Evolutionary conservation across 2,888 invertebrate species (phyloP).

Genomic region (Caenorhabditis japonica): DNA sequence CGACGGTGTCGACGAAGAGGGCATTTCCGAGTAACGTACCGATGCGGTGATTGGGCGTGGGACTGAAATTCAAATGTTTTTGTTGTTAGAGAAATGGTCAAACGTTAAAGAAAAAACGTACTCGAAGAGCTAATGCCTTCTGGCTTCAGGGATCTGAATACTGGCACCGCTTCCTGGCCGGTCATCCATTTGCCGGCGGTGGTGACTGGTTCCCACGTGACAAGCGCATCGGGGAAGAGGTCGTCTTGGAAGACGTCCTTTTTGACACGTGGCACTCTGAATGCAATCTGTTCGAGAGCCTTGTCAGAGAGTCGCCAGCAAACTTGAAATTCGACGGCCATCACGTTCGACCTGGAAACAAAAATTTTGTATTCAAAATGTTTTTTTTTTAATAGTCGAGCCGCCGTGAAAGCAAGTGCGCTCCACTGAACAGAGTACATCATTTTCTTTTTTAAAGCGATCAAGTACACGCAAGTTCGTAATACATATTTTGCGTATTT

Average conservation of each 20-base stretch:
- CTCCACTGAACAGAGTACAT: too few species aligned
- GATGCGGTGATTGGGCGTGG: slow-evolving; percentile 35
- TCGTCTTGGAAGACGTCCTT: slow-evolving; percentile 97
- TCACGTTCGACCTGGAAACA: slow-evolving; percentile 60
- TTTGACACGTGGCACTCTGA: slow-evolving; percentile 96
- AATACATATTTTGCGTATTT: too few species aligned
- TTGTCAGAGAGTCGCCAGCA: slow-evolving; percentile 93
- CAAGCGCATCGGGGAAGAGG: slow-evolving; percentile 91
- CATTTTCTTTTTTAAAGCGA: too few species aligned
- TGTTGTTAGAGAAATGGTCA: not conserved
- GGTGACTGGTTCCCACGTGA: slow-evolving; percentile 88
- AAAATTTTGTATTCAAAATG: not conserved
- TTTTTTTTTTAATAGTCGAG: not conserved
- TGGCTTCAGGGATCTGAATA: slow-evolving; percentile 59
- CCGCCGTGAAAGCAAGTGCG: too few species aligned
- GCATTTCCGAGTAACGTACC: slow-evolving; percentile 43
- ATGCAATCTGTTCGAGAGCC: slow-evolving; percentile 91
- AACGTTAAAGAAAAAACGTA: slow-evolving; percentile 32
- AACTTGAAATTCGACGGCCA: slow-evolving; percentile 90
- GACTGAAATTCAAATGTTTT: slow-evolving; percentile 13
- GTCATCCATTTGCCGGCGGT: slow-evolving; percentile 84
- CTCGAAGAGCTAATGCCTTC: slow-evolving; percentile 57
- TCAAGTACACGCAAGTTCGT: too few species aligned
- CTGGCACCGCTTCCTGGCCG: slow-evolving; percentile 55
- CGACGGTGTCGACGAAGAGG: slow-evolving; percentile 6